These are phyloP conservation scores for Muscicapa adusta DNA, from an alignment of 2,113 vertebrate species.

Conservation along the genomic window DNA sequence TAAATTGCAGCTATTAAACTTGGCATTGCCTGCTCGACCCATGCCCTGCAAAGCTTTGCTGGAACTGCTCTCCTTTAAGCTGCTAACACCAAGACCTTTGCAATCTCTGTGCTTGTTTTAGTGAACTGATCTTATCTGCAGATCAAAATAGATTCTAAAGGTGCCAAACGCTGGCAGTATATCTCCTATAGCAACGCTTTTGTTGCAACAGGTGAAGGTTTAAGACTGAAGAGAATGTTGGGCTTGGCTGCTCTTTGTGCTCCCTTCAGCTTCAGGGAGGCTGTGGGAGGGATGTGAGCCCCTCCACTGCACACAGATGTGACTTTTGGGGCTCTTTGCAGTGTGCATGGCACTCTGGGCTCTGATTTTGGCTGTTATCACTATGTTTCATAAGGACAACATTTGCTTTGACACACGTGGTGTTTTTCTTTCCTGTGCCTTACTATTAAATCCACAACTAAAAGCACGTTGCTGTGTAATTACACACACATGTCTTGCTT, in stretches of 20 bases:
- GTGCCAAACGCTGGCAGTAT: neutral
- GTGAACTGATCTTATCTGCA: constrained; percentile 33
- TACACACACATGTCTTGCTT: neutral
- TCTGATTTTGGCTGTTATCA: neutral
- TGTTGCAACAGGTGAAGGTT: neutral
- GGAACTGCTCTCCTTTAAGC: neutral
- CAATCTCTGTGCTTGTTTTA: constrained; percentile 23
- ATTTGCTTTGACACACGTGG: neutral
- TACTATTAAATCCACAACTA: neutral
- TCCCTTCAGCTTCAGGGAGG: neutral
- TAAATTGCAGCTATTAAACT: constrained; percentile 1
- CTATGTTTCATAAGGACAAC: neutral
- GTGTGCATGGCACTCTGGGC: fast-evolving
- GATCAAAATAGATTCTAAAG: constrained; percentile 27
- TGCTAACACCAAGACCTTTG: neutral
- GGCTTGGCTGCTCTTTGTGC: fast-evolving
- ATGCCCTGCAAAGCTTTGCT: constrained; percentile 16
- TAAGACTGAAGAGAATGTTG: neutral
- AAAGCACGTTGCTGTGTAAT: neutral
- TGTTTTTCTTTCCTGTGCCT: neutral
- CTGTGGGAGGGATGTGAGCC: neutral
- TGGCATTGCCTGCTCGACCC: constrained; percentile 6
- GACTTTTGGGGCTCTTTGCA: neutral
- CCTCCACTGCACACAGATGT: neutral
- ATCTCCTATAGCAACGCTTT: neutral